Percentiles rank a stretch among this genome's conserved stretches.
phyloP scores from a whole-genome alignment of 1,140 invertebrate genomes.

The Thaumatotibia leucotreta region DNA sequence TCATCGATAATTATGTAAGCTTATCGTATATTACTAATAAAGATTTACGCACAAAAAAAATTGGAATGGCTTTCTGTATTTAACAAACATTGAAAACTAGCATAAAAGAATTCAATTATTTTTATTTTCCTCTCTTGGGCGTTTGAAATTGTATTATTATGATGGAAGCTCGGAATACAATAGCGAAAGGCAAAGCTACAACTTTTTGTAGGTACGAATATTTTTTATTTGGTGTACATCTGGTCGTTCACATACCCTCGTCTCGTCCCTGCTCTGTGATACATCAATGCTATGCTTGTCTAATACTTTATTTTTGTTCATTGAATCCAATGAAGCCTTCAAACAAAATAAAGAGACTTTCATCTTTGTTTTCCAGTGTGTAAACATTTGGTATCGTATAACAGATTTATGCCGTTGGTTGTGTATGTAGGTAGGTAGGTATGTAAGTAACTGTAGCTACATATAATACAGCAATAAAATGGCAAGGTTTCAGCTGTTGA shows the following conservation, averaged over 20 bases:
- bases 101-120: slow-evolving; percentile 12
- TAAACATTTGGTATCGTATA: background rate
- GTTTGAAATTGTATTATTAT: background rate
- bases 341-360: slow-evolving; percentile 2
- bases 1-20: too few species aligned
- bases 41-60: background rate
- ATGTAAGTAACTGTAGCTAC: background rate
- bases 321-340: background rate
- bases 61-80: background rate
- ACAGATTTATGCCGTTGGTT: too few species aligned
- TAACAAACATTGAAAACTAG: slow-evolving; percentile 1
- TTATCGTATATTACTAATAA: background rate
- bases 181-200: slow-evolving; percentile 11
- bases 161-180: slow-evolving; percentile 17
- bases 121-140: background rate
- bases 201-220: slow-evolving; percentile 23
- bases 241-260: slow-evolving; percentile 25
- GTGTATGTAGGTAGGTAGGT: too few species aligned
- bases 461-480: too few species aligned
- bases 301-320: slow-evolving; percentile 4
- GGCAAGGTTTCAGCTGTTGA: too few species aligned
- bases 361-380: background rate
- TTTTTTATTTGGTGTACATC: slow-evolving; percentile 26
- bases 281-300: slow-evolving; percentile 2
- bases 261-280: slow-evolving; percentile 14